Conservation (phyloP, 2,888 invertebrate species). For the Artemia sp. region DNA sequence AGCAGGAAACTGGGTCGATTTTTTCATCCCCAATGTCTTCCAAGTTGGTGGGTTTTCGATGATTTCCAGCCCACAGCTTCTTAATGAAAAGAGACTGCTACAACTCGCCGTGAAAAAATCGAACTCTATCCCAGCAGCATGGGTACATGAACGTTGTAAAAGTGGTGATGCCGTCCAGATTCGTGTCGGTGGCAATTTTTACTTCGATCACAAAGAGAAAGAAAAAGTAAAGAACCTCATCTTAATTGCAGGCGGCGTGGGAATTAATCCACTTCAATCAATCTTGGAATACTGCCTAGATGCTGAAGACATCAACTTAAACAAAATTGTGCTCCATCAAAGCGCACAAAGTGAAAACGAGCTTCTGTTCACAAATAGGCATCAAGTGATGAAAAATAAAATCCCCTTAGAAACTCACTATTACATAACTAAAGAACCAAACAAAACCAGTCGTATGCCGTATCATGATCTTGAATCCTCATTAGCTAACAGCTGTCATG, state of each 20-base stretch:
- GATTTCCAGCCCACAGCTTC: slow-evolving; percentile 31
- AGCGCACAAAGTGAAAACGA: slow-evolving; percentile 31
- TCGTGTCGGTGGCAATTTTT: slow-evolving; percentile 34
- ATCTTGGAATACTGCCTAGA: slow-evolving; percentile 27
- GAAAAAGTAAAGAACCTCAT: slow-evolving; percentile 28
- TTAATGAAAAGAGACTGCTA: slow-evolving; percentile 28
- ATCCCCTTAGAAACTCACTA: not conserved
- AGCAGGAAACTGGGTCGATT: slow-evolving; percentile 36
- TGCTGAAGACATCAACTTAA: slow-evolving; percentile 23
- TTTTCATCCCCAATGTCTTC: slow-evolving; percentile 32
- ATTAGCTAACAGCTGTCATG: not conserved
- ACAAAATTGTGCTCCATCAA: slow-evolving; percentile 30
- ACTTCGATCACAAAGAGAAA: slow-evolving; percentile 28
- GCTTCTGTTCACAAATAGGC: slow-evolving; percentile 32
- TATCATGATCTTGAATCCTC: not conserved
- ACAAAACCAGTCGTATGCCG: not conserved
- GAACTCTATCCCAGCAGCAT: slow-evolving; percentile 33
- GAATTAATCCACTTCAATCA: slow-evolving; percentile 35
- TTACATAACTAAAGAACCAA: not conserved
- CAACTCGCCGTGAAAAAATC: slow-evolving; percentile 34
- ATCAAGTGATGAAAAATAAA: not conserved
- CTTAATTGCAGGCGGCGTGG: slow-evolving; percentile 36
- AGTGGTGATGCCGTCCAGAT: slow-evolving; percentile 30
- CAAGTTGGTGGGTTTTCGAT: slow-evolving; percentile 35
- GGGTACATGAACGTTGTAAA: slow-evolving; percentile 34